Conservation (phyloP, 2,888 invertebrate species). For the Harpalus rubripes region DNA sequence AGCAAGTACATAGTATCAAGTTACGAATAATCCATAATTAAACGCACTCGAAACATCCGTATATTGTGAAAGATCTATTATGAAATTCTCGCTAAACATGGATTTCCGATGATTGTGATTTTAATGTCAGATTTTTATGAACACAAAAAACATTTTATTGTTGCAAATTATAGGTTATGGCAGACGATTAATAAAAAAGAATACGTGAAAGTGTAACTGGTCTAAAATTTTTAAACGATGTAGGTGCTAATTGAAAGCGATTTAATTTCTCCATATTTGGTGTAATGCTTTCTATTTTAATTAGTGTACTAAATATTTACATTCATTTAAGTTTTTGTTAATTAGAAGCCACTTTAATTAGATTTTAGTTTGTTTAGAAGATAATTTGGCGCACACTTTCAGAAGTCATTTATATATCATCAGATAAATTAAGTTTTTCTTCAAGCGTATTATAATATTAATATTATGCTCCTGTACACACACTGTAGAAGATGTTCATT, state of each 20-base stretch:
- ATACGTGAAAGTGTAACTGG: constrained; percentile 54
- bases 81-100: background rate
- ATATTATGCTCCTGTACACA: too few species aligned
- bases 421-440: background rate
- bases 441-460: too few species aligned
- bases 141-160: background rate
- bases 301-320: constrained; percentile 50
- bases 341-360: constrained; percentile 10
- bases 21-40: background rate
- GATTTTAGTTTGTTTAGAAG: background rate
- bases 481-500: too few species aligned
- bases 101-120: background rate
- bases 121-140: background rate
- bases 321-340: constrained; percentile 36
- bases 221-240: constrained; percentile 42
- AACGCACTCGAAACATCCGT: background rate
- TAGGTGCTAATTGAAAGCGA: constrained; percentile 53
- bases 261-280: constrained; percentile 50
- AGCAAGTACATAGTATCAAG: background rate
- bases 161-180: background rate
- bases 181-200: background rate
- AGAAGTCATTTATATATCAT: background rate
- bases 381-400: background rate
- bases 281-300: constrained; percentile 59
- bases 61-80: background rate